Evolutionary conservation across 2,888 invertebrate species (phyloP), one percentile per base, ranked within the genome.

Genomic region (Caenorhabditis macrosperma): DNA sequence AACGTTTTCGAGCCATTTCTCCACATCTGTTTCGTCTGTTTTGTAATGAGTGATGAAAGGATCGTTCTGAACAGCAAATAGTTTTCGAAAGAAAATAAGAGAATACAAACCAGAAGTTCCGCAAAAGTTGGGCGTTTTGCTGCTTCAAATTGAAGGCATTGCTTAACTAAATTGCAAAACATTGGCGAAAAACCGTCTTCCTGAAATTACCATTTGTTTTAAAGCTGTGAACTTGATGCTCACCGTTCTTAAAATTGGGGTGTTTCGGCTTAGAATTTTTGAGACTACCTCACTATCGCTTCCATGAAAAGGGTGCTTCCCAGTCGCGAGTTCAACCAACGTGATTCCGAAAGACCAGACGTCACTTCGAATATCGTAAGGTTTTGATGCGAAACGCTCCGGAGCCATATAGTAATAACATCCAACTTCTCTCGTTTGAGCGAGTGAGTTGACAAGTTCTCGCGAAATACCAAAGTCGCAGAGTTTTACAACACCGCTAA

Each of bases 391-490:
- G 17, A 85, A 52, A 7, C 85, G 41, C 41, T 85, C 85, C 2
- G 85, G 97, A 87, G 97, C 97, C 96, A 98, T 96, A 90, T 98
- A 98, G 1, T 97, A 97, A 15, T 97, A 97, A 92, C 97, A 98
- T 48, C 98, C 98, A 1, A 96, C 98, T 46, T 93, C 97, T 9
- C 61, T 54, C 1, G 84, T 76, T 33, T 72, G 64, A 55, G 76
- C 79, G 17, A 57, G 96, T 57, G 97, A 98, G 93, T 98, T 97
- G 35, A 97, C 97, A 81, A 98, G 93, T 78, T 20, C 24, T n/a
- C 79, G 96, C 94, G 28, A 97, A 20, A 99, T 99, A 85, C 99
- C 99, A 93, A 99, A 99, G 93, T 99, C 99, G 93, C 99, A 99
- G 38, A 99, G 93, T 92, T 99, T 99, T 6, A 99, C 95, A 89